Evolutionary conservation across 2,888 invertebrate genomes (phyloP).

Genomic region (Tuberolachnus salignus): DNA sequence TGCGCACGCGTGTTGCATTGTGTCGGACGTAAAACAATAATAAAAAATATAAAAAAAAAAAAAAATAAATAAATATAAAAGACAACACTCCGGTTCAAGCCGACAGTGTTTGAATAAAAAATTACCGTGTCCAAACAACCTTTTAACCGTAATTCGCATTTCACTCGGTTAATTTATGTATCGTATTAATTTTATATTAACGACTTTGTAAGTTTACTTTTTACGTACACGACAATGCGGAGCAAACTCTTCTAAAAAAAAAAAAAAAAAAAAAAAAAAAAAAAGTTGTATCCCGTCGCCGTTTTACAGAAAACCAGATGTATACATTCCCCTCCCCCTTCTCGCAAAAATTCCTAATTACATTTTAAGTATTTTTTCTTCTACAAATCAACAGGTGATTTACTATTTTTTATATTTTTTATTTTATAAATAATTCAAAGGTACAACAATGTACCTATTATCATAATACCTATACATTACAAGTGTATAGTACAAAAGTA

Average conservation of each 20-base stretch:
- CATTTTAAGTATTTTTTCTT: not conserved
- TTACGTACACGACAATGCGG: not conserved
- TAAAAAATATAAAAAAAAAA: not conserved
- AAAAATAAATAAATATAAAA: conserved; percentile 4
- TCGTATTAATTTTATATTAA: conserved; percentile 34
- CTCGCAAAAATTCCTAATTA: not conserved
- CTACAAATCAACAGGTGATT: conserved; percentile 12
- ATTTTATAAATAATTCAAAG: not conserved
- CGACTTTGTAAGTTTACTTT: conserved; percentile 7
- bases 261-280: not conserved
- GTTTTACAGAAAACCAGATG: not conserved
- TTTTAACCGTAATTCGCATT: conserved; percentile 14
- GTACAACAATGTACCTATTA: no score
- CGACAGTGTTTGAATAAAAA: conserved; percentile 22
- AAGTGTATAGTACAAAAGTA: no score
- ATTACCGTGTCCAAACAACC: conserved; percentile 19
- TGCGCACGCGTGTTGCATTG: not conserved
- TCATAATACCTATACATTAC: no score
- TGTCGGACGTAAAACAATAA: not conserved
- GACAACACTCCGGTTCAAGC: not conserved
- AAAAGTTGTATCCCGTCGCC: not conserved
- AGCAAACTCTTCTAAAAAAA: not conserved
- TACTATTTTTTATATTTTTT: not conserved
- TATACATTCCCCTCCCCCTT: not conserved
- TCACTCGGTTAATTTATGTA: not conserved